Evolutionary conservation across 2,113 vertebrate species (phyloP).

Genomic region (Hyaena hyaena): DNA sequence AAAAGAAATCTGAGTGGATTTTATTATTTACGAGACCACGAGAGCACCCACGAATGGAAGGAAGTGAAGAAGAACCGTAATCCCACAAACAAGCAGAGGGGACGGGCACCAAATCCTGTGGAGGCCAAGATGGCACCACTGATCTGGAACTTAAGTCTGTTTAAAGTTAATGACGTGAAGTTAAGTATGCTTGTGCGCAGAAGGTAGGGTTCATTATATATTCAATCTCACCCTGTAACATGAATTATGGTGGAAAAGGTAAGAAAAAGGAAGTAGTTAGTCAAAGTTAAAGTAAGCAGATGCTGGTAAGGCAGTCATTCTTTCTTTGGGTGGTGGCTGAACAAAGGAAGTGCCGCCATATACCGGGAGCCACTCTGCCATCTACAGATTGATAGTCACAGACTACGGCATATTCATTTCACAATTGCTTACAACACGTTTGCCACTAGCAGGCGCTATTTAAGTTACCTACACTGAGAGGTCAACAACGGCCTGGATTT

Average conservation of each 20-base stretch:
- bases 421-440: neutral
- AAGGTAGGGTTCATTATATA: neutral
- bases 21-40: neutral
- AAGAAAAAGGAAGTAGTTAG: neutral
- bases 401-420: neutral
- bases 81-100: neutral
- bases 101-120: neutral
- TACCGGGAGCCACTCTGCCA: too few relatives aligned
- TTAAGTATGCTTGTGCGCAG: neutral
- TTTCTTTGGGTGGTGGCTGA: neutral
- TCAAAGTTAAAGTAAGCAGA: neutral
- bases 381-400: neutral
- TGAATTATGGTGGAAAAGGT: neutral
- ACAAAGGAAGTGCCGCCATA: neutral
- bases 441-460: neutral
- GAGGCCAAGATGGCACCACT: neutral
- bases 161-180: neutral
- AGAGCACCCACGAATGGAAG: neutral
- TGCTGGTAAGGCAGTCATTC: neutral
- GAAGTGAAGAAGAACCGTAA: neutral
- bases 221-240: neutral
- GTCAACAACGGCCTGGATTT: fast-evolving
- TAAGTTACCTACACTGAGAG: neutral
- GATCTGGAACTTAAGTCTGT: neutral
- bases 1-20: neutral